phyloP scores from a whole-genome alignment of 2,888 invertebrate genomes.

The Parnassius mnemosyne region DNA sequence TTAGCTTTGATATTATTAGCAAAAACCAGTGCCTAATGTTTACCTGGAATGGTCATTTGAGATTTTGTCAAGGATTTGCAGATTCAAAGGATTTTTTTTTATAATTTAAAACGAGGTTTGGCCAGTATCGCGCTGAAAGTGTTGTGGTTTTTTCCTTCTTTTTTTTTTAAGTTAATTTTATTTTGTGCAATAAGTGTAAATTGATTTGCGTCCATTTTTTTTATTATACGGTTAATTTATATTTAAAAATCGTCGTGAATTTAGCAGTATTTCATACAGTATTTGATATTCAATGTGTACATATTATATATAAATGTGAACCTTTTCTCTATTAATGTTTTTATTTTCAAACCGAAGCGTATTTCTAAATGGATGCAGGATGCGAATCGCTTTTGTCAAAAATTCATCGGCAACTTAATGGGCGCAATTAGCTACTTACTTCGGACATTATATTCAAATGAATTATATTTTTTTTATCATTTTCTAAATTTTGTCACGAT shows the following conservation, averaged over 20 bases:
- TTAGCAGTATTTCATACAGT: conserved; percentile 72
- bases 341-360: no score
- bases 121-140: conserved; percentile 39
- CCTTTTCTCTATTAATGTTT: conserved; percentile 6
- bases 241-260: conserved; percentile 56
- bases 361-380: no score
- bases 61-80: conserved; percentile 51
- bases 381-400: no score
- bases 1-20: conserved; percentile 76
- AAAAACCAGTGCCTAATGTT: conserved; percentile 72
- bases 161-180: conserved; percentile 41
- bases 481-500: no score
- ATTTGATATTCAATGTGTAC: conserved; percentile 44
- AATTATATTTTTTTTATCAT: no score
- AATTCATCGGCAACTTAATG: no score
- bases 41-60: conserved; percentile 54
- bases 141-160: conserved; percentile 28
- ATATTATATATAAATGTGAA: conserved; percentile 13
- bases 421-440: no score
- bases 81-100: conserved; percentile 28
- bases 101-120: conserved; percentile 35
- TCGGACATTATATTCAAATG: no score
- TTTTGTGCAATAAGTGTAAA: conserved; percentile 75
- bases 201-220: conserved; percentile 75
- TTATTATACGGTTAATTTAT: conserved; percentile 41